phyloP scores from a whole-genome alignment of 1,140 invertebrate species.

The Mylabris phalerata region DNA sequence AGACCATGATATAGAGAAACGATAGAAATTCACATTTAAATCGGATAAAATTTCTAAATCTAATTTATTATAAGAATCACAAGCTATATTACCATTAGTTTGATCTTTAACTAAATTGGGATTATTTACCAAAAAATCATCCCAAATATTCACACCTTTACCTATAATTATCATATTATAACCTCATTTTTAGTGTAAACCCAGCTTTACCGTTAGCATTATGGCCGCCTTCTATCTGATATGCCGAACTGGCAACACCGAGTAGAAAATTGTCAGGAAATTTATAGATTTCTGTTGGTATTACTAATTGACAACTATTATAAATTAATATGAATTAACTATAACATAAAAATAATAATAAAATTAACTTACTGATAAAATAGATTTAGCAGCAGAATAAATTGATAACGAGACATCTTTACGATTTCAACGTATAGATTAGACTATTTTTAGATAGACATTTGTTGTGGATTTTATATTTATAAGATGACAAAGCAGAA shows the following conservation, averaged over 20 bases:
- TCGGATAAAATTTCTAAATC: constrained; percentile 46
- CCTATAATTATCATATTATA: constrained; percentile 22
- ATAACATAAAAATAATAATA: no score
- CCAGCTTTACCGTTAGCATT: constrained; percentile 34
- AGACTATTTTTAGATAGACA: no score
- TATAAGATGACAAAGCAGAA: no score
- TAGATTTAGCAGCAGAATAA: no score
- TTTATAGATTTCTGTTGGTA: constrained; percentile 2
- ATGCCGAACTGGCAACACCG: constrained; percentile 35
- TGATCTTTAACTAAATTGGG: constrained; percentile 46
- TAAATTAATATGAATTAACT: no score
- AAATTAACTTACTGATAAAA: no score
- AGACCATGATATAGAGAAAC: constrained; percentile 54
- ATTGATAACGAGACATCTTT: no score
- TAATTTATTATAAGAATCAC: constrained; percentile 52
- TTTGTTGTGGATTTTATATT: no score
- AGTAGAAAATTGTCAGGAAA: constrained; percentile 36
- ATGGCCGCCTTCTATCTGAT: constrained; percentile 52
- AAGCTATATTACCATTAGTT: constrained; percentile 45
- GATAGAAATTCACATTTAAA: constrained; percentile 47
- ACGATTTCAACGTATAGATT: no score
- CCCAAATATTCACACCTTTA: constrained; percentile 49
- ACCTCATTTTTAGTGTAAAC: background rate
- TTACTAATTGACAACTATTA: no score
- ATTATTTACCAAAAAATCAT: constrained; percentile 47